Evolutionary conservation across 35 echinoderm and acorn worm species (phyloP).

Genomic region (Eucidaris tribuloides): DNA sequence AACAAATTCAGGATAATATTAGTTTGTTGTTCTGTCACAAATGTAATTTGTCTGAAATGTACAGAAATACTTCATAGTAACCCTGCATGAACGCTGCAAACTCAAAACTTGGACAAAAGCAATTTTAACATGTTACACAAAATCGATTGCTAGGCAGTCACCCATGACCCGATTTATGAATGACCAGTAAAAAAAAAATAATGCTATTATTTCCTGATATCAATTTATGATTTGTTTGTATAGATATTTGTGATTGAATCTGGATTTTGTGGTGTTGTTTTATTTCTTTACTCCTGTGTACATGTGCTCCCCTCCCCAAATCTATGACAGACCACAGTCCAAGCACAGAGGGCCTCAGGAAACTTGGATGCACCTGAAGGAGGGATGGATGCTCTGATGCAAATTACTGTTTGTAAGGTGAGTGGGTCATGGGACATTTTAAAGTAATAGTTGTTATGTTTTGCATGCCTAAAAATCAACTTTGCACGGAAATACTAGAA

Average conservation of each 20-base stretch:
- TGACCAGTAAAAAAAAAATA: not conserved
- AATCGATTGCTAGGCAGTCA: too few species aligned
- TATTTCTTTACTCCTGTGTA: too few species aligned
- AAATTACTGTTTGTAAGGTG: slow-evolving; percentile 81
- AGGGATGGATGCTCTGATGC: slow-evolving; percentile 95
- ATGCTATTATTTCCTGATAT: not conserved
- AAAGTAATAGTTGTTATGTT: not conserved
- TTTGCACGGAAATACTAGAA: not conserved
- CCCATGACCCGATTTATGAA: too few species aligned
- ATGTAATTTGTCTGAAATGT: too few species aligned
- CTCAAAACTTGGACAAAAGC: too few species aligned
- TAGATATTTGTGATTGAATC: slow-evolving; percentile 19
- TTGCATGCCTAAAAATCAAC: not conserved
- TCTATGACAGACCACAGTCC: slow-evolving; percentile 1
- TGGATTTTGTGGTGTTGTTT: too few species aligned
- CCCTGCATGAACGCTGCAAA: too few species aligned
- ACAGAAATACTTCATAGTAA: too few species aligned
- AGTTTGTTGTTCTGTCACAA: too few species aligned
- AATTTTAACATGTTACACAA: too few species aligned
- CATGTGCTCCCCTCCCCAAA: too few species aligned
- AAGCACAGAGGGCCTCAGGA: slow-evolving; percentile 56
- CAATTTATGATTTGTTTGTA: not conserved
- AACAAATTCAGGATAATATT: too few species aligned
- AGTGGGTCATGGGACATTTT: not conserved
- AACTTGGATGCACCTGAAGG: slow-evolving; percentile 97